Evolutionary conservation across 2,797 vertebrate species (phyloP).

Genomic region (Notoglanidium macrostoma): DNA sequence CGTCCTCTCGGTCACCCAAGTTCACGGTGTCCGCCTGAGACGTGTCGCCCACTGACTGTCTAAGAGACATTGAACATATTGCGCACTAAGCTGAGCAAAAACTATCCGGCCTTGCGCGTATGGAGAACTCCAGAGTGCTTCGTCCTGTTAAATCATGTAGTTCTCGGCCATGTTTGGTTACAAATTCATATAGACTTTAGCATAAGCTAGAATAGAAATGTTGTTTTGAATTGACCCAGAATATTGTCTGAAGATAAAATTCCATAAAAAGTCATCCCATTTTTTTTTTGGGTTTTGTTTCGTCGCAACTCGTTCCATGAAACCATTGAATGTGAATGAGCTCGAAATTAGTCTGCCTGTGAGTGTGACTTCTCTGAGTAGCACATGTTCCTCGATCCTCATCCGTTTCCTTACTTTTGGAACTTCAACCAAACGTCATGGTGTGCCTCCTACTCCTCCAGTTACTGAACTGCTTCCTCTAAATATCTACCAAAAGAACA

Average conservation of each 20-base stretch:
- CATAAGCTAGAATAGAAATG: background rate
- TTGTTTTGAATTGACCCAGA: background rate
- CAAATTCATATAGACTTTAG: background rate
- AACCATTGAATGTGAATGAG: background rate
- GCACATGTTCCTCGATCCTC: background rate
- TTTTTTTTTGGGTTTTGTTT: background rate
- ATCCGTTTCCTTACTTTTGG: background rate
- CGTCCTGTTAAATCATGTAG: background rate
- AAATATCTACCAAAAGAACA: background rate
- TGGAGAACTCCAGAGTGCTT: background rate
- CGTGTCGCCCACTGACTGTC: background rate
- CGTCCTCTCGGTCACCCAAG: background rate
- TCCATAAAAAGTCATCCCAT: background rate
- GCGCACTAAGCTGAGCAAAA: background rate
- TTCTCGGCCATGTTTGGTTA: background rate
- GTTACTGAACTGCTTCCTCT: background rate
- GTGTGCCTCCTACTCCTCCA: background rate
- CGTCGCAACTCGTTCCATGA: background rate
- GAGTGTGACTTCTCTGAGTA: background rate
- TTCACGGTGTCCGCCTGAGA: background rate
- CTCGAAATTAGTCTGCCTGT: background rate
- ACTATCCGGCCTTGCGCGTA: background rate
- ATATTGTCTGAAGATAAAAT: slow-evolving; percentile 20
- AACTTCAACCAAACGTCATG: background rate
- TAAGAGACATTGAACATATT: background rate